These are phyloP conservation scores for Eurosta solidaginis DNA, from an alignment of 1,140 invertebrate species.

Conservation along the genomic window DNA sequence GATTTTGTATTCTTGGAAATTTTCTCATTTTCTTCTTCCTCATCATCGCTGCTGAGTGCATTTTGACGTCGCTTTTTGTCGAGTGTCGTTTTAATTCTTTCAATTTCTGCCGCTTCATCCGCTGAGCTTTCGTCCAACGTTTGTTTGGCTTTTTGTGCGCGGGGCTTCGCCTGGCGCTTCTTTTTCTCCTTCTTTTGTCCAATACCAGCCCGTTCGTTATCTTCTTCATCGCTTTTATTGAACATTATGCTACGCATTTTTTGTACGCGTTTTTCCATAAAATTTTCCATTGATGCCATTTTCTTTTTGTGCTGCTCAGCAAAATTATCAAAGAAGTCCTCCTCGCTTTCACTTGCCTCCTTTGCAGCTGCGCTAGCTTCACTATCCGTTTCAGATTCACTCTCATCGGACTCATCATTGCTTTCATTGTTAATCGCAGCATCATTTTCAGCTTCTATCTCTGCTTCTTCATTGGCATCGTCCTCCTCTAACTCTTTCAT, in stretches of 20 bases:
- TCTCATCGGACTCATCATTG: background rate
- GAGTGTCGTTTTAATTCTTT: conserved; percentile 46
- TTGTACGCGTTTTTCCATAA: conserved; percentile 43
- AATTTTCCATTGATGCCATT: conserved; percentile 44
- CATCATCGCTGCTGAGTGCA: conserved; percentile 44
- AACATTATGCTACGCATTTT: conserved; percentile 52
- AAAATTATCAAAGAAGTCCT: conserved; percentile 49
- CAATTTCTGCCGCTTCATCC: conserved; percentile 37
- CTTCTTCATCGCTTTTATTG: conserved; percentile 56
- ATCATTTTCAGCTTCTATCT: conserved; percentile 24
- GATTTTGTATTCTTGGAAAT: background rate
- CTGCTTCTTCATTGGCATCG: conserved; percentile 29
- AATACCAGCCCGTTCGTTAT: conserved; percentile 39
- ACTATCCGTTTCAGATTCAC: background rate
- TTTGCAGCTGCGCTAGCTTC: background rate
- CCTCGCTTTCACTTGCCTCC: conserved; percentile 38
- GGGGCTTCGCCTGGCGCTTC: conserved; percentile 31
- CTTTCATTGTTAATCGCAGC: conserved; percentile 6
- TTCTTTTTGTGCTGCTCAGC: conserved; percentile 36
- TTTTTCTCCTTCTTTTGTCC: conserved; percentile 38
- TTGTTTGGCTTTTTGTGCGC: conserved; percentile 36
- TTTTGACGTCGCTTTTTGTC: conserved; percentile 45
- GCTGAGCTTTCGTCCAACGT: conserved; percentile 36
- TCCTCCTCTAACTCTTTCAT: conserved; percentile 43
- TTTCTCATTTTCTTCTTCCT: conserved; percentile 14